Percentiles rank a stretch among this genome's conserved stretches.
Evolutionary conservation across 2,888 invertebrate genomes (phyloP).

Genomic region (Hemicrepidius hirtus): DNA sequence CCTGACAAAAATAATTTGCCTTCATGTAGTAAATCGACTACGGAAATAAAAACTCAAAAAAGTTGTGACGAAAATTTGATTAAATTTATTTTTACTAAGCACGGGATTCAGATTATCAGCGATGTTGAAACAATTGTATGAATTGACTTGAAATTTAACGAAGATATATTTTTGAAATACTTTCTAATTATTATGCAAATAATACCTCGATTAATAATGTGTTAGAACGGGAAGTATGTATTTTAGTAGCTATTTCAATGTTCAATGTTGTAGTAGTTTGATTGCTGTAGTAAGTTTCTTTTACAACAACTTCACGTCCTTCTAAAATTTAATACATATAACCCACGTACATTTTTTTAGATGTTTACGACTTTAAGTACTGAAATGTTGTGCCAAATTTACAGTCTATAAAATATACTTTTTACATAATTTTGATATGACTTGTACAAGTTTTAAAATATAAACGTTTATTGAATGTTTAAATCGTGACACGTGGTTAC

Average conservation of each 20-base stretch:
- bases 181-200: too few species aligned
- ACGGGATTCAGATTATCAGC: constrained; percentile 86
- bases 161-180: too few species aligned
- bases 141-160: background rate
- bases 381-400: constrained; percentile 5
- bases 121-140: constrained; percentile 85
- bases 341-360: too few species aligned
- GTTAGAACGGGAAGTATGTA: background rate
- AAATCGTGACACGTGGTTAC: background rate
- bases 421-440: constrained; percentile 1
- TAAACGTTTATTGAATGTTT: background rate
- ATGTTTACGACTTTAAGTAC: background rate
- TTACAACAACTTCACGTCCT: too few species aligned
- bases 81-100: constrained; percentile 84
- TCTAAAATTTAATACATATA: too few species aligned
- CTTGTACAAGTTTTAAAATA: background rate
- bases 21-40: constrained; percentile 63
- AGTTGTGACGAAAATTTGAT: constrained; percentile 74
- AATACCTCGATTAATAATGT: too few species aligned
- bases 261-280: background rate
- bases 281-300: too few species aligned
- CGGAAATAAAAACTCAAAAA: constrained; percentile 74
- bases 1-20: constrained; percentile 54
- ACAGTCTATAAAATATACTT: background rate
- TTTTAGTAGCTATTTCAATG: constrained; percentile 10